Conservation (phyloP, 2,797 vertebrate genomes). For the Rhabdophis nuchalis region DNA sequence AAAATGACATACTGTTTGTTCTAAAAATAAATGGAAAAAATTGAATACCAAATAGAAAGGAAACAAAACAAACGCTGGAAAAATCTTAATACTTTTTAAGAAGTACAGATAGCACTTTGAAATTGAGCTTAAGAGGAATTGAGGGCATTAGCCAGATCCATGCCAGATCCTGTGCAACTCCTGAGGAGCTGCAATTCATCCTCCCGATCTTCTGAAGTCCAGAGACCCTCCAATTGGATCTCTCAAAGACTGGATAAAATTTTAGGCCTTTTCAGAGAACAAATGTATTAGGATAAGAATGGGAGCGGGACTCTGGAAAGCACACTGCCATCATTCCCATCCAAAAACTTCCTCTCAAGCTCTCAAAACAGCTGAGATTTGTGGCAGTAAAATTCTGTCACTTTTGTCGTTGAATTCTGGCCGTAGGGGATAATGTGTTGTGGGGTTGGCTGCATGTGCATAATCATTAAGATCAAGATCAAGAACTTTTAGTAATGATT, state of each 20-base stretch:
- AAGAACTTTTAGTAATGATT: neutral
- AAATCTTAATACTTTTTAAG: neutral
- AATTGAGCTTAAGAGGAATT: neutral
- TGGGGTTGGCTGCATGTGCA: neutral
- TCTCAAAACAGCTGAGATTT: neutral
- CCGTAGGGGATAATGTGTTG: neutral
- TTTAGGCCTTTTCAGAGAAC: neutral
- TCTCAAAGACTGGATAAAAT: neutral
- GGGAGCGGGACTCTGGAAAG: neutral
- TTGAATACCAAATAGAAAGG: neutral
- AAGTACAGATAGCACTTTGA: neutral
- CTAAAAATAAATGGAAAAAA: neutral
- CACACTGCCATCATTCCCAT: neutral
- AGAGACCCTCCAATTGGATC: neutral
- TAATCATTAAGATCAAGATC: neutral
- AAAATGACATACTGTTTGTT: neutral
- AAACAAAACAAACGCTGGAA: neutral
- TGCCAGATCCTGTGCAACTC: neutral
- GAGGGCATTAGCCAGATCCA: neutral
- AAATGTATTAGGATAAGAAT: neutral
- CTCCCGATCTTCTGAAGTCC: neutral
- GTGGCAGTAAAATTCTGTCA: neutral
- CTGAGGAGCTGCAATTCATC: neutral
- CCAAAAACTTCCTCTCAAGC: neutral
- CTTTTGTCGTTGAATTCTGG: neutral